Evolutionary conservation across 2,888 invertebrate genomes (phyloP), one percentile per base, ranked within the genome.

Genomic region (Clostera curtula): DNA sequence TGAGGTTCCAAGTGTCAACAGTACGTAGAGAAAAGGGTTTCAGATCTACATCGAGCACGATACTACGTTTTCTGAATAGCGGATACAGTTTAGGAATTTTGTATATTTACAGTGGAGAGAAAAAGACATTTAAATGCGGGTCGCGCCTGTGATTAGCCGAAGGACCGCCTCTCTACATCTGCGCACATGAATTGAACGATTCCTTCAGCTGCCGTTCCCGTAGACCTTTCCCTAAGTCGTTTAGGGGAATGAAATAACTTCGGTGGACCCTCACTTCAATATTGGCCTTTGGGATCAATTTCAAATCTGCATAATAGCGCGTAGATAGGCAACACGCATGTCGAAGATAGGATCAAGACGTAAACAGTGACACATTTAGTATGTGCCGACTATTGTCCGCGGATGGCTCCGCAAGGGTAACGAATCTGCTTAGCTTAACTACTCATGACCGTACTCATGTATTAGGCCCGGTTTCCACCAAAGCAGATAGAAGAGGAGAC

Each of bases 81-180:
- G 40, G 37, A 45, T 36, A 49, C 62, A 63, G 51, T 61, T 65
- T 54, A 50, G 40, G 56, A 46, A 41, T 56, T 47, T 50, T 41
- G 49, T 61, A 65, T 57, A 68, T 62, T 67, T 65, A 59, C 53
- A 58, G n/a, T n/a, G 55, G 49, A 60, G 62, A 70, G 48, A 58
- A 61, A 72, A 68, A 63, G 68, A 60, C 63, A 73, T 80, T 76
- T 76, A 66, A 76, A 80, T 79, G 74, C 79, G 72, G 74, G 70
- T 61, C 71, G 61, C 55, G 59, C 52, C 49, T 63, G 74, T 75
- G 77, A 80, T 83, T 80, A 79, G 71, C 60, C 56, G 47, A 52
- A 63, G 57, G 61, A 55, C 53, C 55, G 52, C 5, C 18, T 53
- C 59, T 59, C 59, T 57, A 55, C 57, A 59, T 60, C 52, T 55